Evolutionary conservation across 2,888 invertebrate species (phyloP), one percentile per base, ranked within the genome.

Genomic region (Idaea aversata): DNA sequence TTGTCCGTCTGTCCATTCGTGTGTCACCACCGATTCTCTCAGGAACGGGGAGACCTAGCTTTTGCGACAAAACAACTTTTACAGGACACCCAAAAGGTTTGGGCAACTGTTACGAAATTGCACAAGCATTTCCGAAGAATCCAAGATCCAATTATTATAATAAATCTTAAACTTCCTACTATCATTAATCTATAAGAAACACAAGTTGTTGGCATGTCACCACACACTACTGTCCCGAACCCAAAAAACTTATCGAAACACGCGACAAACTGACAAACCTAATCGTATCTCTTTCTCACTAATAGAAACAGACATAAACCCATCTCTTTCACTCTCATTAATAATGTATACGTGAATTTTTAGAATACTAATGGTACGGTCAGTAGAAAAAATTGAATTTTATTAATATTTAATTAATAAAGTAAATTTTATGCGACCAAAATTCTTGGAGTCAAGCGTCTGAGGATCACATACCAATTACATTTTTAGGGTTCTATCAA

Each of bases 311-410:
- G 58, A 70, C 68, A 62, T 77, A 70, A 66, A 68, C 67, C 70
- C 63, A 74, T 70, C 75, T 84, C 87, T 75, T 80, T 72, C 72
- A 87, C 81, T 63, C 78, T 77, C 80, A 89, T 89, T 89, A 89
- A 88, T 89, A 88, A 89, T 88, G 87, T 86, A 89, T 88, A 87
- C 88, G 82, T 38, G 47, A 47, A 47, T 10, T 47, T 25, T 47
- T 47, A 47, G 47, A 47, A 47, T 47, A 47, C 47, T 47, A 47
- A 47, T 83, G 82, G 78, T 83, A 84, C 79, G 78, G 77, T 78
- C 76, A 25, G 59, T 10, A 16, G 16, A 59, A 59, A 16, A 59
- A 59, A 16, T 59, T n/a, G 47, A 47, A 47, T 47, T 7, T 47
- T 47, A 47, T 47, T 47, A 47, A 47, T 47, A 10, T 47, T 47